Base-by-base conservation (phyloP, 1,140 invertebrate species). In the Ceratina japonica region DNA sequence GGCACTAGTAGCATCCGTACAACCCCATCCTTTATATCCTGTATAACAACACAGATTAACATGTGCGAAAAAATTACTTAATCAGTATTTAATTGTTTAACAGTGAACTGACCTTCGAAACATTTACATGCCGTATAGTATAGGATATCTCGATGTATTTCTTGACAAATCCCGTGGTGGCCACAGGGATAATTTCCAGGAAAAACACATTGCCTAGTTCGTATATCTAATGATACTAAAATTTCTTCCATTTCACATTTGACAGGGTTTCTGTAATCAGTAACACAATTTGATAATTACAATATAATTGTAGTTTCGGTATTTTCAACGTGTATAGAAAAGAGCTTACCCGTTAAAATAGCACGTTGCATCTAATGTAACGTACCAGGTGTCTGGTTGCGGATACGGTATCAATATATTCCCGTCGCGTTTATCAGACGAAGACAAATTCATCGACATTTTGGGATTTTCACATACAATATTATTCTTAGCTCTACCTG, bases 21-120 rank as follows among this genome's bases (percentile, higher is more conserved):
- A 98, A 62, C 95, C 96, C 95, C 96, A 98, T 76, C 97, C 95
- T 89, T 92, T 91, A 88, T 94, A 95, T 73, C 95, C 95, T 95
- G 83, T 31, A 80, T 85, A 63, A 81, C 65, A 66, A 73, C 69
- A 69, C 20, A 63, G 31, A 66, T 58, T 44, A 62, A 58, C n/a
- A 78, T 13, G 7, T 37, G 20, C 20, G 18, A 56, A 69, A 62
- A 20, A 52, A 27, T 2, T 54, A 12, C 13, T 12, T 51, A 27
- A 20, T 15, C 8, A 18, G 74, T 66, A 59, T 20, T 66, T 69
- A 62, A 68, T 31, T 81, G 71, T 31, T 66, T 68, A 61, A 80
- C 49, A 27, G 22, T 59, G 56, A 56, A 64, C 62, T 79, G 85
- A 93, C 93, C 93, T 84, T 90, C 91, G 75, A 92, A 91, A 83